Conservation (phyloP, 2,888 invertebrate genomes). For the Euzophera pinguis region DNA sequence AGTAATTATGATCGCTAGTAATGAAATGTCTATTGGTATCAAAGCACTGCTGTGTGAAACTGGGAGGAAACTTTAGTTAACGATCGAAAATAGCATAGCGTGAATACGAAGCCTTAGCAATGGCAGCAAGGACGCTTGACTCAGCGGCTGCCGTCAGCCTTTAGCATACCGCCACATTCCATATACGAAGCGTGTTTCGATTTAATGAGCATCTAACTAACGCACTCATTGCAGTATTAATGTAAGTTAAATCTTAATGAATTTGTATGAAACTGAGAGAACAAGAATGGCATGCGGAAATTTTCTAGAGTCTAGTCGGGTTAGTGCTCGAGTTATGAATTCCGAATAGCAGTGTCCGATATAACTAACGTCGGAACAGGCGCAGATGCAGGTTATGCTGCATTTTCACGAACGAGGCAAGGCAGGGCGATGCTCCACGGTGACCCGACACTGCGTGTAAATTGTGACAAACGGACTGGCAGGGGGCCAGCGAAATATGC, state of each 20-base stretch:
- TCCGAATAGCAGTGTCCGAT: slow-evolving; percentile 14
- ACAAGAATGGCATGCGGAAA: slow-evolving; percentile 30
- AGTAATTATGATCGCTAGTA: neutral
- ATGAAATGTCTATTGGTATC: neutral
- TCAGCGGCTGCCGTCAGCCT: slow-evolving; percentile 46
- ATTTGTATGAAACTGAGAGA: neutral
- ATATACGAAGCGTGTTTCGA: slow-evolving; percentile 31
- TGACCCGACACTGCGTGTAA: slow-evolving; percentile 31
- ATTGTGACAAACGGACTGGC: slow-evolving; percentile 51
- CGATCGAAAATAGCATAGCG: slow-evolving; percentile 26
- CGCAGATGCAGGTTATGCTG: neutral
- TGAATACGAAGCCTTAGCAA: slow-evolving; percentile 39
- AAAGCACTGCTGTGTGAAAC: neutral
- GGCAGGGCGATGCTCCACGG: slow-evolving; percentile 37
- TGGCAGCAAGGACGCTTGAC: slow-evolving; percentile 50
- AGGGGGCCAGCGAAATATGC: slow-evolving; percentile 55
- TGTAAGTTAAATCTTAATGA: neutral
- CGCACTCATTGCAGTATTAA: slow-evolving; percentile 8
- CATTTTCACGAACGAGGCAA: slow-evolving; percentile 13
- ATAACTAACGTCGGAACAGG: neutral
- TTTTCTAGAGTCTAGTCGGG: slow-evolving; percentile 21
- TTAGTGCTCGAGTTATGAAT: slow-evolving; percentile 32
- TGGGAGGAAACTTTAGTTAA: slow-evolving; percentile 17
- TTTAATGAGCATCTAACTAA: slow-evolving; percentile 13
- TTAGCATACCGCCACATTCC: slow-evolving; percentile 38